These are phyloP conservation scores for Galerucella nymphaeae DNA, from an alignment of 2,888 invertebrate species.

Conservation along the genomic window DNA sequence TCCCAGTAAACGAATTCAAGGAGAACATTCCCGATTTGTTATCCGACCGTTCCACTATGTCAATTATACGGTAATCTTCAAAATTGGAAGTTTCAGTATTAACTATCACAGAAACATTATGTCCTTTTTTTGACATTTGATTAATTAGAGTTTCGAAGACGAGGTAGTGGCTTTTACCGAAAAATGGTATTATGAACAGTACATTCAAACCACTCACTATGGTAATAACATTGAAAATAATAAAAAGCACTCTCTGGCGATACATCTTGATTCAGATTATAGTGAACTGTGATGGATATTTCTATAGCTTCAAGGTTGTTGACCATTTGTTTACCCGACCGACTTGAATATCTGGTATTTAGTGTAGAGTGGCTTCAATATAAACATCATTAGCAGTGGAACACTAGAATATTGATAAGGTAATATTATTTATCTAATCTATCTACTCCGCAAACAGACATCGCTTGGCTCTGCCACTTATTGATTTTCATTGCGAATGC, in stretches of 20 bases:
- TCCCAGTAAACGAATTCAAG: neutral
- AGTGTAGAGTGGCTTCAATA: no score
- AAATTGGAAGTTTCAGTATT: constrained; percentile 63
- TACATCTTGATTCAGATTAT: neutral
- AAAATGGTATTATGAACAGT: constrained; percentile 74
- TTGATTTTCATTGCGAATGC: no score
- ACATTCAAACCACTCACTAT: constrained; percentile 65
- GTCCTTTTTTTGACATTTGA: constrained; percentile 72
- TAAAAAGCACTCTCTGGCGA: neutral
- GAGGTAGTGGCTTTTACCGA: constrained; percentile 78
- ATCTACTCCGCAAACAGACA: no score
- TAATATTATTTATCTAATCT: no score
- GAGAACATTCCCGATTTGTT: constrained; percentile 7
- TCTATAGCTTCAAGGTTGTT: neutral
- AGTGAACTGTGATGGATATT: neutral
- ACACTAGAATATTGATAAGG: no score
- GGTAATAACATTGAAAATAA: neutral
- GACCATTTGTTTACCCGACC: neutral
- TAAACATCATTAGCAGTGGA: no score
- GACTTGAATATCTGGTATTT: neutral
- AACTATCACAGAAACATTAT: constrained; percentile 76
- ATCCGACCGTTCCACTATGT: neutral
- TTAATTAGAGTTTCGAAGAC: constrained; percentile 72
- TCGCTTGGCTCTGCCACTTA: no score
- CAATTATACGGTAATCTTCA: constrained; percentile 1